A percentile compares a stretch with the other conserved stretches of the same genome.
phyloP scores from a whole-genome alignment of 1,140 invertebrate genomes.

The Paraescarpia echinospica region DNA sequence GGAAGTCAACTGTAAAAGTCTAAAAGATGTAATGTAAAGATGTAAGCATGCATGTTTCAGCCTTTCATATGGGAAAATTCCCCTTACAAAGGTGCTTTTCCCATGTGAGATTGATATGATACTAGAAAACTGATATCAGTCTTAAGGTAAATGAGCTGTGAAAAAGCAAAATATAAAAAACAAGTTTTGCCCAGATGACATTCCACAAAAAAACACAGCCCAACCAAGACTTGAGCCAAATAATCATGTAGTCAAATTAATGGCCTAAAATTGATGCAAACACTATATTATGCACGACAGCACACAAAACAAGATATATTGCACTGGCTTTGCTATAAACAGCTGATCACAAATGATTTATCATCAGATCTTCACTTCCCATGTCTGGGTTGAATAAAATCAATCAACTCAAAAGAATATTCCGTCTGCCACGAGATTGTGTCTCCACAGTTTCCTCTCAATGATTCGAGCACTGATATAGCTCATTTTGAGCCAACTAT shows the following conservation, averaged over 20 bases:
- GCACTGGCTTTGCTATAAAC: not conserved
- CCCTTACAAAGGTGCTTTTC: not conserved
- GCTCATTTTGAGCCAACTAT: not conserved
- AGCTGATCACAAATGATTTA: not conserved
- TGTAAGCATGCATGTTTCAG: not conserved
- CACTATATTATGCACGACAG: not conserved
- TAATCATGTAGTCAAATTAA: not conserved
- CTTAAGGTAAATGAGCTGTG: not conserved
- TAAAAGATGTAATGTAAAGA: not conserved
- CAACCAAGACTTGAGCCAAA: not conserved
- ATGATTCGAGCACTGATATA: not conserved
- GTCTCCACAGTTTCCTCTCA: not conserved
- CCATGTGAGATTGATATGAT: not conserved
- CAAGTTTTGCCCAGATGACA: not conserved
- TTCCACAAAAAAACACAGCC: not conserved
- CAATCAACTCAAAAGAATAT: not conserved
- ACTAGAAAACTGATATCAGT: not conserved
- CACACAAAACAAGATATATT: not conserved
- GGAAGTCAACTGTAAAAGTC: not conserved
- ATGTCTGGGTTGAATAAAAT: not conserved
- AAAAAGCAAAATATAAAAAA: not conserved
- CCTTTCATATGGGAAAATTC: not conserved
- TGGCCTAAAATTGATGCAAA: not conserved
- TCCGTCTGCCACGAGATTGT: not conserved
- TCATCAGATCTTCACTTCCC: not conserved